Conservation (phyloP, 2,113 vertebrate species). For the Haliaeetus leucogaster region DNA sequence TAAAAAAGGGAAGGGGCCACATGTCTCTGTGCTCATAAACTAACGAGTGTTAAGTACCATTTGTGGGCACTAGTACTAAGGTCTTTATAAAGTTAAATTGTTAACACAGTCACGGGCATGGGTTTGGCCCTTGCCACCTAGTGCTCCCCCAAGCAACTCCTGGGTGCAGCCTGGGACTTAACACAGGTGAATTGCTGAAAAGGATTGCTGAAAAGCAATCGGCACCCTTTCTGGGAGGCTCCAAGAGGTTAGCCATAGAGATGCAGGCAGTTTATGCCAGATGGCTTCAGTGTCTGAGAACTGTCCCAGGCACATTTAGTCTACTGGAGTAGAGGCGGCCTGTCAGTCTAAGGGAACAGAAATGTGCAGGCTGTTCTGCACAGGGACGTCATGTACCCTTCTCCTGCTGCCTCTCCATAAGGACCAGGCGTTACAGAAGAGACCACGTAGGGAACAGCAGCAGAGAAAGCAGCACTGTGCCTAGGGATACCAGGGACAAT, state of each 20-base stretch:
- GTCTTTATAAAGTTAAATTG: not conserved
- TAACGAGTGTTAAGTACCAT: not conserved
- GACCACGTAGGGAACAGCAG: fast-evolving
- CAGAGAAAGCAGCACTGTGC: not conserved
- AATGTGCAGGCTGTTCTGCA: not conserved
- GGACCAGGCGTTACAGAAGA: not conserved
- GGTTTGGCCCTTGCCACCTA: not conserved
- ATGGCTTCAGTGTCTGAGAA: not conserved
- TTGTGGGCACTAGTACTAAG: fast-evolving
- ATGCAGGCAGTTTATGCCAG: not conserved
- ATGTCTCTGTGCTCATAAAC: not conserved
- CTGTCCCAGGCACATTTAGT: not conserved
- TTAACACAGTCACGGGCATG: not conserved
- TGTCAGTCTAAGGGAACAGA: not conserved
- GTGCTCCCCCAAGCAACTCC: not conserved
- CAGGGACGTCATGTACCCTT: fast-evolving
- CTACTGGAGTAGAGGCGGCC: not conserved
- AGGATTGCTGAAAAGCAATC: not conserved
- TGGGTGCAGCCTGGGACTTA: not conserved
- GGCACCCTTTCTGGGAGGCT: not conserved
- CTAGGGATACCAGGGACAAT: not conserved
- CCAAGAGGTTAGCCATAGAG: not conserved
- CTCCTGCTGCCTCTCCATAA: not conserved
- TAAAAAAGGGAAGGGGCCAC: not conserved
- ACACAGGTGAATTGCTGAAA: not conserved